Percentiles rank a stretch among this genome's conserved stretches.
Conservation (phyloP, 2,797 vertebrate species). For the Cichlasoma orientale region DNA sequence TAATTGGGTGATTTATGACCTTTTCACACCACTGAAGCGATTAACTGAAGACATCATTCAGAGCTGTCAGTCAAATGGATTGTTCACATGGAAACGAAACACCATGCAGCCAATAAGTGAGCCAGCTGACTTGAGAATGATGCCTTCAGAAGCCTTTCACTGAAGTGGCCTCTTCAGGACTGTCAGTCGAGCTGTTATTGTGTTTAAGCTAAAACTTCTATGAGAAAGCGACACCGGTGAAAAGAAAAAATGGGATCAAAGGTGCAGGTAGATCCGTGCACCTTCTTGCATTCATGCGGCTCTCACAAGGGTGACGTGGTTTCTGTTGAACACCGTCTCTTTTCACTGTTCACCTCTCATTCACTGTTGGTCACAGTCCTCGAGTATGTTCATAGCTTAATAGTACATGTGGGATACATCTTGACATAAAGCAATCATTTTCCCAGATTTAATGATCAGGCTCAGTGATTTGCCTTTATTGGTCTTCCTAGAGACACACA, state of each 20-base stretch:
- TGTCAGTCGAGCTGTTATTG: slow-evolving; percentile 38
- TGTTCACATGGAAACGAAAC: slow-evolving; percentile 78
- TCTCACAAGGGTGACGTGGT: slow-evolving; percentile 23
- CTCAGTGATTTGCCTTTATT: slow-evolving; percentile 68
- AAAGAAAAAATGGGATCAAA: neutral
- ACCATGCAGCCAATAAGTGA: slow-evolving; percentile 54
- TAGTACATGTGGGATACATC: slow-evolving; percentile 66
- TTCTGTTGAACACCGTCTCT: slow-evolving; percentile 24
- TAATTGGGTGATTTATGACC: slow-evolving; percentile 83
- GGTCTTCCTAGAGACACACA: slow-evolving; percentile 54
- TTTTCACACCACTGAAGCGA: slow-evolving; percentile 81
- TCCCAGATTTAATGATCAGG: slow-evolving; percentile 68
- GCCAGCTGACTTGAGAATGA: slow-evolving; percentile 53
- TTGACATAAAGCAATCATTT: slow-evolving; percentile 69
- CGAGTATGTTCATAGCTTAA: slow-evolving; percentile 56
- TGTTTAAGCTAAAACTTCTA: slow-evolving; percentile 38
- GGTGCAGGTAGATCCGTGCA: slow-evolving; percentile 19
- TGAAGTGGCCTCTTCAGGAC: slow-evolving; percentile 58
- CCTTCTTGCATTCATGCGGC: slow-evolving; percentile 12
- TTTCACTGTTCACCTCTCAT: neutral
- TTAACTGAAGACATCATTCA: slow-evolving; percentile 81
- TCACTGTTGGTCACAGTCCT: slow-evolving; percentile 50
- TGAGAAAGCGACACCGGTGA: slow-evolving; percentile 6
- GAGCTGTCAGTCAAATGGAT: slow-evolving; percentile 80
- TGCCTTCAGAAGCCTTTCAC: slow-evolving; percentile 52